A percentile compares a stretch with the other conserved stretches of the same genome.
These are phyloP conservation scores for Otolemur crassicaudatus DNA, from an alignment of 2,797 vertebrate species.

Conservation along the genomic window DNA sequence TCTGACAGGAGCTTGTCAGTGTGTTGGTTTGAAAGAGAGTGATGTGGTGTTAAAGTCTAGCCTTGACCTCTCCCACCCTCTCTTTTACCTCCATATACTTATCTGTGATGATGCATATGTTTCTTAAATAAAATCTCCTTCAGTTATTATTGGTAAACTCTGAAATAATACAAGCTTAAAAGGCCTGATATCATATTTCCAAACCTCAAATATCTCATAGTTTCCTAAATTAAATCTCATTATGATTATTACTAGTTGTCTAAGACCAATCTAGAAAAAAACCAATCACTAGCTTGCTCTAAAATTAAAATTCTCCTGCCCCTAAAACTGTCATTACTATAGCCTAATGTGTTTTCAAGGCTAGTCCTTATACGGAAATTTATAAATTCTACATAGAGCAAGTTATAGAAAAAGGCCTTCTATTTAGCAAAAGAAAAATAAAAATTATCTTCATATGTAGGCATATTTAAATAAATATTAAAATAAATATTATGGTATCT, in stretches of 20 bases:
- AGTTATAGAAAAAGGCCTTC: neutral
- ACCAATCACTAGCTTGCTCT: neutral
- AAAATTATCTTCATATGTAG: constrained; percentile 28
- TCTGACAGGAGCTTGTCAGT: constrained; percentile 92
- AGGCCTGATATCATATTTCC: constrained; percentile 20
- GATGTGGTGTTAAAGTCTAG: constrained; percentile 95
- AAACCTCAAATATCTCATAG: constrained; percentile 41
- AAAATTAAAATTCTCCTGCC: constrained; percentile 51
- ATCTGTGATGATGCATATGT: constrained; percentile 82
- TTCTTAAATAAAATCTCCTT: constrained; percentile 76
- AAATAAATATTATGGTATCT: constrained; percentile 47
- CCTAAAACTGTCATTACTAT: constrained; percentile 51
- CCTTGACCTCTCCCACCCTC: constrained; percentile 91
- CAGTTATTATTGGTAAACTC: constrained; percentile 75
- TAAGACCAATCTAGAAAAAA: constrained; percentile 44
- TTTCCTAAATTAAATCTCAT: constrained; percentile 62
- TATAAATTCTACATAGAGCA: constrained; percentile 37
- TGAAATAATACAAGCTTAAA: constrained; percentile 46
- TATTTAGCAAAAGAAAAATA: constrained; percentile 14
- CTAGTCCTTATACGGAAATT: neutral
- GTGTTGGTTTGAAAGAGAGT: constrained; percentile 91
- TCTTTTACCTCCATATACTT: constrained; percentile 85
- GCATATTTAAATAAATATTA: neutral
- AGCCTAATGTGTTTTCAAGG: constrained; percentile 57
- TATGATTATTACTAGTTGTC: constrained; percentile 1